A percentile compares a stretch with the other conserved stretches of the same genome.
Conservation (phyloP, 2,888 invertebrate genomes). For the Harpalus rufipes region DNA sequence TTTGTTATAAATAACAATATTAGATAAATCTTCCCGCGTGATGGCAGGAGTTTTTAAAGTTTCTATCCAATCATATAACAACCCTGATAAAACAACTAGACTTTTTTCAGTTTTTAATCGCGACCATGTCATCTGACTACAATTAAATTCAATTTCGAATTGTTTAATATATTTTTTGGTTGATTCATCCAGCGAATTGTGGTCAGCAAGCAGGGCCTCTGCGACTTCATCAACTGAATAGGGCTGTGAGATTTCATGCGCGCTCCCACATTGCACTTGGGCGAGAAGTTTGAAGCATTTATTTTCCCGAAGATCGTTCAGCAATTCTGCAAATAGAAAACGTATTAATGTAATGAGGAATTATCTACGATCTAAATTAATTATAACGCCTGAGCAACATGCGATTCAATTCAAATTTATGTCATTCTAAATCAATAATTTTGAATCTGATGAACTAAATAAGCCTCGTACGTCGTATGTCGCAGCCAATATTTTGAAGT, state of each 20-base stretch:
- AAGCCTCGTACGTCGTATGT: neutral
- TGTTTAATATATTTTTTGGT: slow-evolving; percentile 79
- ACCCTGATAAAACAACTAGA: slow-evolving; percentile 81
- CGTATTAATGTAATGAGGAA: neutral
- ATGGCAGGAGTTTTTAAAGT: slow-evolving; percentile 85
- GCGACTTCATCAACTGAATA: slow-evolving; percentile 73
- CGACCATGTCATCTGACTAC: slow-evolving; percentile 83
- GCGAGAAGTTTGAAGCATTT: slow-evolving; percentile 78
- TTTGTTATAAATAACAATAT: slow-evolving; percentile 82
- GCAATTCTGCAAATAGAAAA: slow-evolving; percentile 43
- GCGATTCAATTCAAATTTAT: slow-evolving; percentile 7
- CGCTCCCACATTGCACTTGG: slow-evolving; percentile 69
- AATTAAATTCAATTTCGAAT: slow-evolving; percentile 83
- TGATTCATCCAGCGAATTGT: slow-evolving; percentile 80
- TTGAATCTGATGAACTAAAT: neutral
- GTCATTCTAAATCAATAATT: slow-evolving; percentile 24
- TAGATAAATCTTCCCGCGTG: slow-evolving; percentile 83
- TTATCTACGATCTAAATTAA: slow-evolving; percentile 24
- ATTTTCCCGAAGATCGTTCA: slow-evolving; percentile 76
- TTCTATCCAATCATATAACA: slow-evolving; percentile 89
- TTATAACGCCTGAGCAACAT: neutral
- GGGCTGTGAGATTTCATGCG: slow-evolving; percentile 72
- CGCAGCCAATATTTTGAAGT: neutral
- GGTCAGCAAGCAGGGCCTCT: slow-evolving; percentile 81
- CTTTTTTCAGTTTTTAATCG: slow-evolving; percentile 83